Evolutionary conservation across 2,888 invertebrate genomes (phyloP), one percentile per base, ranked within the genome.

Genomic region (Erebia ligea): DNA sequence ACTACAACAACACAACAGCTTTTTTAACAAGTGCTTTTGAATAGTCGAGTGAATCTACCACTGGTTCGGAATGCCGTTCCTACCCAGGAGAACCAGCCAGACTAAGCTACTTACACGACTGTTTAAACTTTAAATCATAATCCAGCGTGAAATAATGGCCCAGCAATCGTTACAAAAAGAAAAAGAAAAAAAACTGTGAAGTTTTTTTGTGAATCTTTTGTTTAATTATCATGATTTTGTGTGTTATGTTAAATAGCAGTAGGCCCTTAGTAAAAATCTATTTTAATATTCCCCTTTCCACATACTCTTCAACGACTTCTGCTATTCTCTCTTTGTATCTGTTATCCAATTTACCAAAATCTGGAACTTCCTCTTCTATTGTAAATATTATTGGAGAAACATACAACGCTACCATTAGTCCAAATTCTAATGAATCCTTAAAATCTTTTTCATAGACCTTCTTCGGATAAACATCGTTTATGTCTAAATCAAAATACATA

Each of bases 291-390:
- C 82, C 82, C 77, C 73, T 77, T 5, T 80, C 76, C 25, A 80
- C 69, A 70, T 79, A 85, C 69, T 85, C 85, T 1, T 82, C 75
- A 25, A 82, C 69, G 3, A 83, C 48, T 8, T 76, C 82, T 4
- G 72, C 74, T 4, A 81, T 42, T 61, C 81, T 78, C 0, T 77
- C 71, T 17, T 75, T 75, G 48, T 71, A 79, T 5, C 57, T 61
- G 6, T 70, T 70, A 70, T 79, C 69, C 2, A 78, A 42, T 4
- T 74, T 74, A 8, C 72, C 66, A 0, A 77, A 48, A 58, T 80
- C 80, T 9, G 80, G 78, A 1, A 76, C 42, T 1, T 75, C 72
- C 3, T 74, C 73, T 8, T 78, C 75, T 15, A 66, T 68, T 5
- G 75, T 68, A 10, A 80, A 75, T 9, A 76, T 50, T 5, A 80